phyloP scores from a whole-genome alignment of 2,888 invertebrate species.

The Chrysomela aeneicollis region DNA sequence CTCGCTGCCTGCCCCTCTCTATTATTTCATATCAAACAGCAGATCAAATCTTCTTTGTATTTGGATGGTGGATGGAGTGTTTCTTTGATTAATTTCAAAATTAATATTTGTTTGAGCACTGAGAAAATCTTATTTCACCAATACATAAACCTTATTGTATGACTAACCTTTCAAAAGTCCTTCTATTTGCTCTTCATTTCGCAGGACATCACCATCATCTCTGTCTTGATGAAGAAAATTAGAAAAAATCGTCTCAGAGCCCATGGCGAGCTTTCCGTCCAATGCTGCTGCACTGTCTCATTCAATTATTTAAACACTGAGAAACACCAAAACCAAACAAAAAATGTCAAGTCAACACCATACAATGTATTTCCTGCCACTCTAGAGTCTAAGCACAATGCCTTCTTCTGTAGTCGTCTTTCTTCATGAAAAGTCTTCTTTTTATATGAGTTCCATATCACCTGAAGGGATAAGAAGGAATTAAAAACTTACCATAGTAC shows the following conservation, averaged over 20 bases:
- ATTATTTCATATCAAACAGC: too few relatives aligned
- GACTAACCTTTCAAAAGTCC: slow-evolving; percentile 55
- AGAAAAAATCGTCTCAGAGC: slow-evolving; percentile 32
- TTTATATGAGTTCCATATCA: not conserved
- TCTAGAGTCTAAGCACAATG: not conserved
- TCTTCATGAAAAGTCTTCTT: not conserved
- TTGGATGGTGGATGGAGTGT: too few relatives aligned
- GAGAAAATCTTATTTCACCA: too few relatives aligned
- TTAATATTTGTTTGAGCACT: too few relatives aligned
- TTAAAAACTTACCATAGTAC: too few relatives aligned
- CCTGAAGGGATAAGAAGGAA: slow-evolving; percentile 8
- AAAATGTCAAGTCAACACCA: slow-evolving; percentile 12
- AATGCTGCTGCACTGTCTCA: slow-evolving; percentile 20
- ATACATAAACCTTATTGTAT: too few relatives aligned
- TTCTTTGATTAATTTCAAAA: too few relatives aligned
- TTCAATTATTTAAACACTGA: slow-evolving; percentile 10
- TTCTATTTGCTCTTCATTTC: slow-evolving; percentile 42
- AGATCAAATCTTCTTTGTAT: too few relatives aligned
- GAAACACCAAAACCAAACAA: slow-evolving; percentile 15
- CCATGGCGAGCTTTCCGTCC: slow-evolving; percentile 29
- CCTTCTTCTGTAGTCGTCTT: not conserved
- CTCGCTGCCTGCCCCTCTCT: too few relatives aligned
- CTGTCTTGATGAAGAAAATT: slow-evolving; percentile 24
- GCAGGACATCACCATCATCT: slow-evolving; percentile 22
- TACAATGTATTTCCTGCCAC: slow-evolving; percentile 13